Evolutionary conservation across 92 coral and sea anemone species (phyloP).

Genomic region (Plumapathes pennacea): DNA sequence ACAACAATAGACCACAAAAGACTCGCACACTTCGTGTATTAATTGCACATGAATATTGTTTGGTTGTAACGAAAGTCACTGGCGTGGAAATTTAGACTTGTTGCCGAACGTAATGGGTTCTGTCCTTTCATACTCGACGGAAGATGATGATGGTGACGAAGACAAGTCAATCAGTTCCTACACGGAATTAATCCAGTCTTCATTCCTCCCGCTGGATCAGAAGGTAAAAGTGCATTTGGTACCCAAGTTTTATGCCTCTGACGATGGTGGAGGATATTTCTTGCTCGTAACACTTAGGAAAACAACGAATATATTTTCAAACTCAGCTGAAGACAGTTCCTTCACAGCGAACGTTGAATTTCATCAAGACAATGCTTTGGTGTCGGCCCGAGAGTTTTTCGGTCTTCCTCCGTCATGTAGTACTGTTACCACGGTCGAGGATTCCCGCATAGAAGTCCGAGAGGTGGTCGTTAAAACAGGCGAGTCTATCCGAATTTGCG

Average conservation of each 20-base stretch:
- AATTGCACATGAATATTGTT: too few species aligned
- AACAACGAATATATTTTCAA: neutral
- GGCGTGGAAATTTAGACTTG: too few species aligned
- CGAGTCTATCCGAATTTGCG: slow-evolving; percentile 50
- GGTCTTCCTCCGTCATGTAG: slow-evolving; percentile 20
- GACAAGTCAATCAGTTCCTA: neutral
- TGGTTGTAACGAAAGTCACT: too few species aligned
- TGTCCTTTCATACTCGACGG: too few species aligned
- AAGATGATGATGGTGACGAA: neutral
- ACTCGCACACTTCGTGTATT: too few species aligned
- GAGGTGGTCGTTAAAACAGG: slow-evolving; percentile 40
- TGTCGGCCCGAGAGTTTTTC: slow-evolving; percentile 44
- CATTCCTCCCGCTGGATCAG: slow-evolving; percentile 57
- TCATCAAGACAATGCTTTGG: slow-evolving; percentile 17
- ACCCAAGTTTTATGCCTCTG: slow-evolving; percentile 81
- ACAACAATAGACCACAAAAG: too few species aligned
- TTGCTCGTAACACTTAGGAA: slow-evolving; percentile 36
- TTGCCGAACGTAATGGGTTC: too few species aligned
- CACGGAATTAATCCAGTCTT: slow-evolving; percentile 22
- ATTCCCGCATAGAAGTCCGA: slow-evolving; percentile 40
- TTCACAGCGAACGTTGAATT: slow-evolving; percentile 44
- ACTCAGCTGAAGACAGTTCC: slow-evolving; percentile 7
- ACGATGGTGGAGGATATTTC: slow-evolving; percentile 53
- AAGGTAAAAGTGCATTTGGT: slow-evolving; percentile 65
- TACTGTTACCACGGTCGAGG: slow-evolving; percentile 17